Percentiles rank a stretch among this genome's conserved stretches.
phyloP scores from a whole-genome alignment of 2,797 vertebrate genomes.

The Coilia nasus region DNA sequence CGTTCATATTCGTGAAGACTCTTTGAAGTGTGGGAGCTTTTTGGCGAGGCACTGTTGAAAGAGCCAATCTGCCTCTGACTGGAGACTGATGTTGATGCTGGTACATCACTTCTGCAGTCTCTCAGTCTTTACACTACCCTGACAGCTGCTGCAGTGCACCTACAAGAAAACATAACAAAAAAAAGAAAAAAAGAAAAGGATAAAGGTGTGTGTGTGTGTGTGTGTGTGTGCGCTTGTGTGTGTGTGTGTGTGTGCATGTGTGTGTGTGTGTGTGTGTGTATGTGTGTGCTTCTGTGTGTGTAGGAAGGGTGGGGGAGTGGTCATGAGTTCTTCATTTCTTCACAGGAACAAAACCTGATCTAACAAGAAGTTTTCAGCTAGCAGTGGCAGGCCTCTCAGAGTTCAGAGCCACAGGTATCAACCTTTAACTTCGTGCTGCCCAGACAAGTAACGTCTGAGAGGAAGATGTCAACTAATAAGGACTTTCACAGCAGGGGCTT shows the following conservation, averaged over 20 bases:
- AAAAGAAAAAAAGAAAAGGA: background rate
- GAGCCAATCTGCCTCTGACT: background rate
- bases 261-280: conserved; percentile 25
- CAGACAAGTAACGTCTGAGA: background rate
- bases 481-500: background rate
- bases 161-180: background rate
- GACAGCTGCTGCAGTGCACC: conserved; percentile 1
- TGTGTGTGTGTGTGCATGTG: conserved; percentile 34
- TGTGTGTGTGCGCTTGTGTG: conserved; percentile 25
- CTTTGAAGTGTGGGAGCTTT: conserved; percentile 16
- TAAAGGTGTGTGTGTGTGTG: conserved; percentile 17
- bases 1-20: background rate
- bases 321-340: background rate
- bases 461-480: background rate
- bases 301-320: background rate
- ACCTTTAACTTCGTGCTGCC: background rate
- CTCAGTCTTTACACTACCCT: background rate
- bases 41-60: background rate
- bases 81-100: conserved; percentile 2
- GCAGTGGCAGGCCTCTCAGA: background rate
- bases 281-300: background rate
- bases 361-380: background rate
- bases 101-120: background rate
- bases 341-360: background rate
- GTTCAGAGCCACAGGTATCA: background rate